Percentiles rank a stretch among this genome's conserved stretches.
Evolutionary conservation across 1,140 invertebrate species (phyloP).

Genomic region (Heterodera schachtii): DNA sequence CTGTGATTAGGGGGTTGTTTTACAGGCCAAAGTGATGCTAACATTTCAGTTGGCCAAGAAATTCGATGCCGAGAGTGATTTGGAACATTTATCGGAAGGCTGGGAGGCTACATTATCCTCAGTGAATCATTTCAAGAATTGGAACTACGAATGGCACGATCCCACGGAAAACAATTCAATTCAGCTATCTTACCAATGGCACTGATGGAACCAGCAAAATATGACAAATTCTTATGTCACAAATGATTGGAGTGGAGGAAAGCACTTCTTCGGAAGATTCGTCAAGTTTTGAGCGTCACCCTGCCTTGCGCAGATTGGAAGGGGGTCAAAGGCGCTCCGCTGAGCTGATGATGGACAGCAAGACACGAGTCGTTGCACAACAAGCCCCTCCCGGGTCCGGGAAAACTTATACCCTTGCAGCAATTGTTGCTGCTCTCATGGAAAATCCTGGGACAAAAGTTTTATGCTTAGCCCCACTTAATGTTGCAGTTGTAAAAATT

Average conservation of each 20-base stretch:
- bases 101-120: not conserved
- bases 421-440: not conserved
- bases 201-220: too few relatives aligned
- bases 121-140: not conserved
- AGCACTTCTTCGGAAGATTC: too few relatives aligned
- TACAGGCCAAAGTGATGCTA: too few relatives aligned
- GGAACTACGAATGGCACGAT: not conserved
- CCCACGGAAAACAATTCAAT: not conserved
- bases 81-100: not conserved
- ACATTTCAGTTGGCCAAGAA: too few relatives aligned
- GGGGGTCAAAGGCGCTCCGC: not conserved
- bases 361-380: not conserved
- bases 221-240: not conserved
- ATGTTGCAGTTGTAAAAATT: conserved; percentile 4
- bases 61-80: too few relatives aligned
- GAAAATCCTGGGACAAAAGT: not conserved
- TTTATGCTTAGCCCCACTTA: not conserved
- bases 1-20: too few relatives aligned
- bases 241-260: not conserved
- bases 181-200: too few relatives aligned
- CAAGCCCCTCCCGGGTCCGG: not conserved
- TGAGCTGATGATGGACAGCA: not conserved
- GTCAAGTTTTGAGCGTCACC: not conserved
- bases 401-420: not conserved
- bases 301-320: not conserved